A percentile compares a stretch with the other conserved stretches of the same genome.
phyloP scores from a whole-genome alignment of 2,113 vertebrate genomes.

The Erinaceus europaeus region DNA sequence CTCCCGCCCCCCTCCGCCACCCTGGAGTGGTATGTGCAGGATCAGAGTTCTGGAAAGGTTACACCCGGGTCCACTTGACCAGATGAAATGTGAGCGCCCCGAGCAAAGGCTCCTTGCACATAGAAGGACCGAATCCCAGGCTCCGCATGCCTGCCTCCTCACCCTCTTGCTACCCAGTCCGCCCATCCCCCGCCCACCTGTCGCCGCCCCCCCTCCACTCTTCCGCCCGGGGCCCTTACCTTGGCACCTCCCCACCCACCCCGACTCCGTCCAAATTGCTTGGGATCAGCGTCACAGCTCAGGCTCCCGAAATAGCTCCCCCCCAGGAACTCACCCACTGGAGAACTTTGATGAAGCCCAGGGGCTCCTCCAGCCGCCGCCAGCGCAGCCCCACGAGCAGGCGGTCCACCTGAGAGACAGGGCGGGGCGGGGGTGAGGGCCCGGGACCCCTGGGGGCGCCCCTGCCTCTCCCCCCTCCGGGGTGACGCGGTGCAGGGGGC shows the following conservation, averaged over 20 bases:
- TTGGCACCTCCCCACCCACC: constrained; percentile 41
- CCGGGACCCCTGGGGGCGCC: not conserved
- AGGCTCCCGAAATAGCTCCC: constrained; percentile 64
- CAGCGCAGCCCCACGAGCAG: constrained; percentile 85
- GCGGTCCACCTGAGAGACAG: constrained; percentile 76
- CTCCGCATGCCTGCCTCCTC: constrained; percentile 33
- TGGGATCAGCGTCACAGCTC: constrained; percentile 51
- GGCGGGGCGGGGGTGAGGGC: not conserved
- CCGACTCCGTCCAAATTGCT: constrained; percentile 58
- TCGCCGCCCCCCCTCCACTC: constrained; percentile 51
- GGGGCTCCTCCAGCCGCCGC: constrained; percentile 89
- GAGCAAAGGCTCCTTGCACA: constrained; percentile 73
- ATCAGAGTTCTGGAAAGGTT: constrained; percentile 80
- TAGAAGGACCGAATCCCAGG: constrained; percentile 74
- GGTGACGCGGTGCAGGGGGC: no score
- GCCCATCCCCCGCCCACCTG: constrained; percentile 70
- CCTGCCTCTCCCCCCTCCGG: no score
- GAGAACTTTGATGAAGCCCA: constrained; percentile 93
- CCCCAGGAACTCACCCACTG: constrained; percentile 88
- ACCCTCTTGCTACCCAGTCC: constrained; percentile 15
- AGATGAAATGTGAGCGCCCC: constrained; percentile 77
- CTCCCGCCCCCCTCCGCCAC: constrained; percentile 20
- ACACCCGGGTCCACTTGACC: constrained; percentile 59
- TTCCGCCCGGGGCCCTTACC: not conserved
- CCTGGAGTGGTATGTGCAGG: constrained; percentile 75